Evolutionary conservation across 2,888 invertebrate genomes (phyloP).

Genomic region (Conops quadrifasciatus): DNA sequence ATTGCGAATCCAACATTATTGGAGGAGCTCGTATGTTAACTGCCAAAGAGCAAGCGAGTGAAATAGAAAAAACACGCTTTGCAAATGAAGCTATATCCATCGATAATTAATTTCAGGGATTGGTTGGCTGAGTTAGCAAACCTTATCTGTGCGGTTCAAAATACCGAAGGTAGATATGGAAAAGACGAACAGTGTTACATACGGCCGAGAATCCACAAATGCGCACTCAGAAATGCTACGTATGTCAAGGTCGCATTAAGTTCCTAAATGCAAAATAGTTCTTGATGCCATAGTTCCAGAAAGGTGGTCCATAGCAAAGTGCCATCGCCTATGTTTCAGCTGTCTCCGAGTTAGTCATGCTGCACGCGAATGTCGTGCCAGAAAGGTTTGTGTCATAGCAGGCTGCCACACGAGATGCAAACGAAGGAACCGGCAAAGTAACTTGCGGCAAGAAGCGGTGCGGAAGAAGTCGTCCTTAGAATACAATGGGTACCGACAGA

Average conservation of each 20-base stretch:
- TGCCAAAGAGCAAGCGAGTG: not conserved
- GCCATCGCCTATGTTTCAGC: not conserved
- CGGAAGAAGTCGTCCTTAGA: not conserved
- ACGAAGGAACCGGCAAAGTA: not conserved
- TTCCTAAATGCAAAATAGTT: not conserved
- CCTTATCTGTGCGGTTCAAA: not conserved
- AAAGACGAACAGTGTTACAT: not conserved
- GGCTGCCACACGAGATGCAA: not conserved
- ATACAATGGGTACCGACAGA: slow-evolving; percentile 2
- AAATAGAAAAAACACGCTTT: not conserved
- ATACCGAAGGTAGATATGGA: not conserved
- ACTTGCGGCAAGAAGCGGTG: not conserved
- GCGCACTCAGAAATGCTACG: not conserved
- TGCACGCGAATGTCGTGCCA: not conserved
- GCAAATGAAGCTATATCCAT: not conserved
- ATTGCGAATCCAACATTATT: too few species aligned
- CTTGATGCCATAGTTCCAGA: not conserved
- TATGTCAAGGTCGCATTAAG: not conserved
- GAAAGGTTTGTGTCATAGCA: not conserved
- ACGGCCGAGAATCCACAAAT: not conserved
- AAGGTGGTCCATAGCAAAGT: not conserved
- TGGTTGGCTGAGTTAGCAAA: not conserved
- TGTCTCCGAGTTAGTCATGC: not conserved
- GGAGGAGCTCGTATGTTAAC: not conserved
- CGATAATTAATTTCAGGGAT: not conserved